Evolutionary conservation across 2,797 vertebrate genomes (phyloP).

Genomic region (Squalus acanthias): DNA sequence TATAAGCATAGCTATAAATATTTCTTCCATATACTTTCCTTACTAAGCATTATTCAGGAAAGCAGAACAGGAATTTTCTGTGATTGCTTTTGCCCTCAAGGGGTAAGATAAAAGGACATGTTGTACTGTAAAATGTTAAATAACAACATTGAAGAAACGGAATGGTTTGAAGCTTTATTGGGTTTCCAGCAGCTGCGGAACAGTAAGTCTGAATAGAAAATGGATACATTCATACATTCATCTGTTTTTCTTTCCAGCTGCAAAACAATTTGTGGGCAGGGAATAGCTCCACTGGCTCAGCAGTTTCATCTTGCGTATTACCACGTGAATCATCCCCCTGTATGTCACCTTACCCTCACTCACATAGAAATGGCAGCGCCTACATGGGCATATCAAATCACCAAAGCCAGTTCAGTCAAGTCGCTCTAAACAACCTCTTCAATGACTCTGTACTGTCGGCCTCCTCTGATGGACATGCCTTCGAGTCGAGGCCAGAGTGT

Average conservation of each 20-base stretch:
- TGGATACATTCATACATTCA: slow-evolving; percentile 38
- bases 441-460: slow-evolving; percentile 87
- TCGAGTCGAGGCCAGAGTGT: slow-evolving; percentile 93
- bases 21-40: neutral
- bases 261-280: slow-evolving; percentile 93
- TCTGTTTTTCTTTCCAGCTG: slow-evolving; percentile 72
- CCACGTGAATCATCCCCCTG: slow-evolving; percentile 92
- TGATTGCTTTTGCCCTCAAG: neutral
- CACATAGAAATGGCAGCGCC: slow-evolving; percentile 79
- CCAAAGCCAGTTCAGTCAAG: slow-evolving; percentile 90
- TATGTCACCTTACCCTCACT: slow-evolving; percentile 84
- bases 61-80: neutral
- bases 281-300: slow-evolving; percentile 69
- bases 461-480: slow-evolving; percentile 73
- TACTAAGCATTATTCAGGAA: neutral
- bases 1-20: neutral
- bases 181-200: neutral
- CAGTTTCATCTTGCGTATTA: slow-evolving; percentile 93
- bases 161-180: neutral
- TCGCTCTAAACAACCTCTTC: slow-evolving; percentile 96
- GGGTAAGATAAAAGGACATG: neutral
- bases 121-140: slow-evolving; percentile 6
- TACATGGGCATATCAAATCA: slow-evolving; percentile 89
- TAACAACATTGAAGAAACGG: neutral
- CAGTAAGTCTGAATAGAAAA: neutral